Base-by-base conservation (phyloP, 2,888 invertebrate genomes). In the Embidobia sp. region DNA sequence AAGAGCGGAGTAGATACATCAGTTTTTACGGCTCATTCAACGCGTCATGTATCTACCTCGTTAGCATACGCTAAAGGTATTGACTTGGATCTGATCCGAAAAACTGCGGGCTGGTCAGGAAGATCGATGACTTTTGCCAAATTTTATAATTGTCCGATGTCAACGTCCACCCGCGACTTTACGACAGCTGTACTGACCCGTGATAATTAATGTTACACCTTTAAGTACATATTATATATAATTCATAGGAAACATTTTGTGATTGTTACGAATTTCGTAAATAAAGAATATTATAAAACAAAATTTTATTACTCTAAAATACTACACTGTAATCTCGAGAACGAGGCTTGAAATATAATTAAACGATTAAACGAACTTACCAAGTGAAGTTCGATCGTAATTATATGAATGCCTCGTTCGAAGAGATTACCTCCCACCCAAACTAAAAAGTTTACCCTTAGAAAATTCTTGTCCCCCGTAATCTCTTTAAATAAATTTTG, bases 31-130 rank as follows among this genome's bases (percentile, higher is more conserved):
- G 55, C 22, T 8, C 55, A 55, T 37, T 55, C 37, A 4, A 55
- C 55, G 7, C n/a, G 55, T 22, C 55, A 55, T 37, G 55, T 26
- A 10, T n/a, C 37, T 2, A 55, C 55, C 2, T 55, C 55, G 1
- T 3, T 13, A 10, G 55, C 55, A 4, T 5, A 6, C 11, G 18
- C 11, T 3, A 55, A 55, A 31, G 55, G 55, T 2, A n/a, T 55
- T 4, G 37, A 55, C 3, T 19, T 55, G 18, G 55, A 35, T 22
- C 11, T 13, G 2, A 55, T 55, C n/a, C 3, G 16, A 8, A 35
- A 22, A n/a, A 26, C 55, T 15, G 55, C 55, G 8, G 40, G 55
- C 3, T 55, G 55, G 37, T 55, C 55, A 1, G 13, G 16, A 5
- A 16, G 11, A 3, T 55, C 55, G 1, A 18, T 13, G 5, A 10